Evolutionary conservation across 2,797 vertebrate genomes (phyloP).

Genomic region (Triplophysa bombifrons): DNA sequence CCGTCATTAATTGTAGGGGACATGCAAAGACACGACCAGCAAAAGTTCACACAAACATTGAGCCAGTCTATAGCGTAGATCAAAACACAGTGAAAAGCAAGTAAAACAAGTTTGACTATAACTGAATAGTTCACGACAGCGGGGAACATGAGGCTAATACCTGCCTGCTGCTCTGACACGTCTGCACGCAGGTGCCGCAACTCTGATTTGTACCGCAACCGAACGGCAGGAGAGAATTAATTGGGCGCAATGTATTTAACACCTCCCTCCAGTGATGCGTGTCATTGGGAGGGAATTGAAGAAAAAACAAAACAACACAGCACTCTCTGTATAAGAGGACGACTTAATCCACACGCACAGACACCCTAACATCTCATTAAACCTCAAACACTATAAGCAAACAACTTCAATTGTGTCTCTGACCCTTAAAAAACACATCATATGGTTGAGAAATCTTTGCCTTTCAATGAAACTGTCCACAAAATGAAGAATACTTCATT

Average conservation of each 20-base stretch:
- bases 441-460: slow-evolving; percentile 20
- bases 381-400: slow-evolving; percentile 27
- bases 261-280: slow-evolving; percentile 63
- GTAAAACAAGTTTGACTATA: slow-evolving; percentile 33
- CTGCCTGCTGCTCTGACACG: slow-evolving; percentile 26
- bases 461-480: slow-evolving; percentile 9
- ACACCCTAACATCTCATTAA: slow-evolving; percentile 25
- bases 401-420: not conserved
- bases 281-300: slow-evolving; percentile 66
- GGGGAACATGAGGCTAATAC: slow-evolving; percentile 27
- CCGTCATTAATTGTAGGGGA: slow-evolving; percentile 27
- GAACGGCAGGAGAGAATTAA: slow-evolving; percentile 65
- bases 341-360: not conserved
- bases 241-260: slow-evolving; percentile 67
- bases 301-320: slow-evolving; percentile 58
- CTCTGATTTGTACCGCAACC: slow-evolving; percentile 12
- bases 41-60: not conserved
- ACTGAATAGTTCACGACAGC: slow-evolving; percentile 51
- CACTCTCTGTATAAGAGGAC: not conserved
- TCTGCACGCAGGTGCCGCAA: slow-evolving; percentile 32
- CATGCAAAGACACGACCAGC: not conserved
- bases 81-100: slow-evolving; percentile 28
- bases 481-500: slow-evolving; percentile 15
- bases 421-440: slow-evolving; percentile 30
- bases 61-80: slow-evolving; percentile 17